Conservation (phyloP, 2,888 invertebrate genomes). For the Cosmopolites sordidus region DNA sequence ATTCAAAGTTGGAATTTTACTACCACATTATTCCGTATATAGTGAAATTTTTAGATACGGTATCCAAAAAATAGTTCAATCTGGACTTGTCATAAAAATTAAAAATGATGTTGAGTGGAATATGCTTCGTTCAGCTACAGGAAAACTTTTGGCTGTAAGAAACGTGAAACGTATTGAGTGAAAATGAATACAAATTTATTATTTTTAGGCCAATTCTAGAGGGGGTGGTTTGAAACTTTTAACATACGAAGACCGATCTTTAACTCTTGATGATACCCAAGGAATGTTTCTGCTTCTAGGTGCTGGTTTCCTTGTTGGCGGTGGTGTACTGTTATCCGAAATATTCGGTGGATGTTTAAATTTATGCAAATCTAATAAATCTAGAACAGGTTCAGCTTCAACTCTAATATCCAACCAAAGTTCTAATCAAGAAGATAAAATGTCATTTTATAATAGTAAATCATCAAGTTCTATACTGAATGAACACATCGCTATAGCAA, state of each 20-base stretch:
- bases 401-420: neutral
- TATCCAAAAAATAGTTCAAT: slow-evolving; percentile 60
- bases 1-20: slow-evolving; percentile 63
- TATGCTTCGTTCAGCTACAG: slow-evolving; percentile 60
- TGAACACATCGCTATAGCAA: too few species aligned
- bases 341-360: slow-evolving; percentile 66
- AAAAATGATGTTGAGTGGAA: slow-evolving; percentile 68
- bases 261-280: slow-evolving; percentile 76
- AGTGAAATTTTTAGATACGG: slow-evolving; percentile 58
- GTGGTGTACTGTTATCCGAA: slow-evolving; percentile 61
- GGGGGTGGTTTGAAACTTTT: slow-evolving; percentile 48
- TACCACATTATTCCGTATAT: slow-evolving; percentile 63
- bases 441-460: too few species aligned
- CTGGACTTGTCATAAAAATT: slow-evolving; percentile 65
- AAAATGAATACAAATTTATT: neutral
- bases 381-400: neutral
- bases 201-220: slow-evolving; percentile 47
- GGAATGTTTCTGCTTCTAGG: slow-evolving; percentile 71
- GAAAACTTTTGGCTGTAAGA: slow-evolving; percentile 60
- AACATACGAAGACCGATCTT: slow-evolving; percentile 62
- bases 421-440: too few species aligned
- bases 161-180: neutral
- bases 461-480: too few species aligned
- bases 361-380: slow-evolving; percentile 46
- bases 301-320: slow-evolving; percentile 64